Evolutionary conservation across 2,888 invertebrate genomes (phyloP).

Genomic region (Hirtodrosophila duncani): DNA sequence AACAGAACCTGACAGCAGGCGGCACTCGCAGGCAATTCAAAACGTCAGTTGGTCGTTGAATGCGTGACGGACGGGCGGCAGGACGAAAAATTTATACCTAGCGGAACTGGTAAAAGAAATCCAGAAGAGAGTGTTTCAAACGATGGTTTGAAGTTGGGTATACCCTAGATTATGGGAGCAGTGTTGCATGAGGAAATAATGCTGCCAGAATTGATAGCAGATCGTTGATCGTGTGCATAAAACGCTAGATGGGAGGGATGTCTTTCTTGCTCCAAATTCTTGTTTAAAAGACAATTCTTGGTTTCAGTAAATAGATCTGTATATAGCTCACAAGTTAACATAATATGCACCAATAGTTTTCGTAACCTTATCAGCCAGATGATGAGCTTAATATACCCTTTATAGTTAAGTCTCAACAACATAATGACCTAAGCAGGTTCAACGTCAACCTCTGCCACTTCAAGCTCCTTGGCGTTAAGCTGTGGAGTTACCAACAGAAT

Average conservation of each 20-base stretch:
- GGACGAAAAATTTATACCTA: background rate
- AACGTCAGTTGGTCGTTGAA: slow-evolving; percentile 43
- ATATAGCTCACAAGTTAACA: too few species aligned
- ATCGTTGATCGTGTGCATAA: too few species aligned
- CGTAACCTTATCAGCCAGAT: too few species aligned
- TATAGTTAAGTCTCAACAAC: too few species aligned
- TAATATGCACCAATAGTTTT: too few species aligned
- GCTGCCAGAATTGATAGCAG: too few species aligned
- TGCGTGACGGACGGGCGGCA: background rate
- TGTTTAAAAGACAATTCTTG: too few species aligned
- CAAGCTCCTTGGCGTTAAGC: slow-evolving; percentile 1
- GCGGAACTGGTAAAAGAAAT: background rate
- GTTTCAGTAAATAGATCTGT: too few species aligned
- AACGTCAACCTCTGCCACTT: background rate
- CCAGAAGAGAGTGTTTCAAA: too few species aligned
- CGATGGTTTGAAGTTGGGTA: background rate
- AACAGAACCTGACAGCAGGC: slow-evolving; percentile 47
- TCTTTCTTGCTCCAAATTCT: too few species aligned
- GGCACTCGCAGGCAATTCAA: slow-evolving; percentile 50
- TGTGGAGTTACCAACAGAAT: slow-evolving; percentile 8
- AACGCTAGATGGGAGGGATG: too few species aligned
- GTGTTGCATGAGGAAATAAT: too few species aligned
- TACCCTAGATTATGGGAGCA: background rate
- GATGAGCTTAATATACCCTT: background rate
- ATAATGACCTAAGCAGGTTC: slow-evolving; percentile 3